Evolutionary conservation across 2,888 invertebrate species (phyloP).

Genomic region (Trisateles emortualis): DNA sequence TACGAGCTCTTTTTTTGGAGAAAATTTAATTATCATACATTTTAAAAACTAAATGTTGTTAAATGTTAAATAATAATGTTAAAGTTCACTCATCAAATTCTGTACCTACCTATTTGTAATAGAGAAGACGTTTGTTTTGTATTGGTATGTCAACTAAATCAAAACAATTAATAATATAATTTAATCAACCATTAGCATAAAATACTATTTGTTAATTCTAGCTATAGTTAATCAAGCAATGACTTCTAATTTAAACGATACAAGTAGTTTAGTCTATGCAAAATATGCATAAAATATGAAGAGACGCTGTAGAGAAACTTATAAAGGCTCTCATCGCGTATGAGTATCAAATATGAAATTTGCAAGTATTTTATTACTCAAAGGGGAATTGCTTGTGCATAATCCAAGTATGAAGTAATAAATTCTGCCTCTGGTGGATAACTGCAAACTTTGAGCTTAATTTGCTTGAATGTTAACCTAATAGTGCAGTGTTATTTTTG

Average conservation of each 20-base stretch:
- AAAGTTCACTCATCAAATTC: no score
- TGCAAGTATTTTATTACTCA: conserved; percentile 31
- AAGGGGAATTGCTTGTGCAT: conserved; percentile 31
- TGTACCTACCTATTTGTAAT: no score
- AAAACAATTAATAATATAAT: no score
- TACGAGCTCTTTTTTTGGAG: no score
- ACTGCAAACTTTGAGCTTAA: conserved; percentile 3
- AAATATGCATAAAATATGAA: conserved; percentile 21
- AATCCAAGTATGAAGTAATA: conserved; percentile 32
- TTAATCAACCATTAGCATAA: neutral
- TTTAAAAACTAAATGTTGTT: no score
- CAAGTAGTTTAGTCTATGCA: conserved; percentile 16
- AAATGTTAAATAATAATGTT: no score
- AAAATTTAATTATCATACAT: no score
- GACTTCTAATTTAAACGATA: conserved; percentile 18
- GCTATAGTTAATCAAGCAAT: neutral
- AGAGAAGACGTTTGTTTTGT: no score
- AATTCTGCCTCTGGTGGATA: conserved; percentile 15
- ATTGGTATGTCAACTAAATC: no score
- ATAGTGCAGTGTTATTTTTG: neutral
- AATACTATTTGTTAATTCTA: neutral
- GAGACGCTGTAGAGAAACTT: conserved; percentile 20
- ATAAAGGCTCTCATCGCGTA: conserved; percentile 20
- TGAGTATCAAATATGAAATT: conserved; percentile 35
- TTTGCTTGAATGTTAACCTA: conserved; percentile 1